Evolutionary conservation across 2,113 vertebrate genomes (phyloP).

Genomic region (Catharus minimus): DNA sequence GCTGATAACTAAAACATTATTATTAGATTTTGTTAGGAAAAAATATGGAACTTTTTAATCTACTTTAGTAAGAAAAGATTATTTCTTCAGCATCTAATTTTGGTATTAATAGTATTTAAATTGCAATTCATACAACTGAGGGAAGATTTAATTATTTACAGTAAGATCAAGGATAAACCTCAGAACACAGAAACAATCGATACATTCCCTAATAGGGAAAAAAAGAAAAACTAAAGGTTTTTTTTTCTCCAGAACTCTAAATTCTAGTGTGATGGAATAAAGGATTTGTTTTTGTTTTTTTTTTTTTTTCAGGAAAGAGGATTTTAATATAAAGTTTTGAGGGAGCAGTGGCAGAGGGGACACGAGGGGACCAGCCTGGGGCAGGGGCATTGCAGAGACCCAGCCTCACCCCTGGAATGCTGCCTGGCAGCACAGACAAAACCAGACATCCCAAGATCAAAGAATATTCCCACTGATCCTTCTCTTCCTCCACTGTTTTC

Average conservation of each 20-base stretch:
- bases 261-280: not conserved
- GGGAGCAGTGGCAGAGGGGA: not conserved
- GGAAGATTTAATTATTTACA: constrained; percentile 8
- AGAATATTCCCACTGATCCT: not conserved
- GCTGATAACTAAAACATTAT: not conserved
- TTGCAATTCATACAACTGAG: not conserved
- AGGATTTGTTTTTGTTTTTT: not conserved
- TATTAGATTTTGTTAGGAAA: not conserved
- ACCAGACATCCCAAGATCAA: not conserved
- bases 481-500: not conserved
- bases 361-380: not conserved
- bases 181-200: not conserved
- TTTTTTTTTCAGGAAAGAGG: not conserved
- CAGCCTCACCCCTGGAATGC: not conserved
- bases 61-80: not conserved
- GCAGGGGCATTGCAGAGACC: not conserved
- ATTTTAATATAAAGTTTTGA: not conserved
- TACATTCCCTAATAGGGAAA: not conserved
- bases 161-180: constrained; percentile 21
- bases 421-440: not conserved
- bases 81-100: not conserved
- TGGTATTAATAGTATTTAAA: constrained; percentile 33
- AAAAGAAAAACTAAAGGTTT: not conserved
- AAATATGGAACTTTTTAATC: not conserved
- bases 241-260: not conserved